Percentiles rank a stretch among this genome's conserved stretches.
These are phyloP conservation scores for Trimorus sp. DNA, from an alignment of 2,888 invertebrate genomes.

Conservation along the genomic window DNA sequence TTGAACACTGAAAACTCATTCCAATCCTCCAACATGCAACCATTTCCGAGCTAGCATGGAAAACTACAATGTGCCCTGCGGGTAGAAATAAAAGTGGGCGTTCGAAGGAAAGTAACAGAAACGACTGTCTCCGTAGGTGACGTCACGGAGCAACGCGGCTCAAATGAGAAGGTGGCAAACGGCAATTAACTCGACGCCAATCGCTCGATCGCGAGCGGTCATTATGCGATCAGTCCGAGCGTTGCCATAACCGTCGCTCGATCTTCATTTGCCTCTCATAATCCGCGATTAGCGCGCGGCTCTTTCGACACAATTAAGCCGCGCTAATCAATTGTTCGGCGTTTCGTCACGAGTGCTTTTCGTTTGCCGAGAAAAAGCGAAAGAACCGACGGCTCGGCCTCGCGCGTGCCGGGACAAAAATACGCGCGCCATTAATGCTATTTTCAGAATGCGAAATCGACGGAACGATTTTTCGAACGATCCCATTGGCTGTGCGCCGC, in stretches of 20 bases:
- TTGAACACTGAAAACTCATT: too few species aligned
- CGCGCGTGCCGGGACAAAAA: slow-evolving; percentile 56
- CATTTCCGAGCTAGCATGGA: too few species aligned
- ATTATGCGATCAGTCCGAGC: too few species aligned
- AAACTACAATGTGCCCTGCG: too few species aligned
- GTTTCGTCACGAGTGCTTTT: slow-evolving; percentile 6
- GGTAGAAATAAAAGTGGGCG: too few species aligned
- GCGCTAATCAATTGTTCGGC: slow-evolving; percentile 16
- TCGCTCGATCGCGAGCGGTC: too few species aligned
- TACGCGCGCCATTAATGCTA: slow-evolving; percentile 49
- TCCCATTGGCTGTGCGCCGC: slow-evolving; percentile 43
- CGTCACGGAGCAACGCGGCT: too few species aligned
- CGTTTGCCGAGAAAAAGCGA: slow-evolving; percentile 23
- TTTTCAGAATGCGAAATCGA: slow-evolving; percentile 64
- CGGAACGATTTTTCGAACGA: slow-evolving; percentile 63
- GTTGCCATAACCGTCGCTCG: slow-evolving; percentile 1
- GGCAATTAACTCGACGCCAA: too few species aligned
- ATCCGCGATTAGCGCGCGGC: slow-evolving; percentile 30
- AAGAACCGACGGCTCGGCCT: slow-evolving; percentile 26
- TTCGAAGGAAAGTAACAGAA: too few species aligned
- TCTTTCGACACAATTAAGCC: slow-evolving; percentile 32
- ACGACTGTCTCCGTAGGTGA: too few species aligned
- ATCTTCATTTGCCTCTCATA: slow-evolving; percentile 46
- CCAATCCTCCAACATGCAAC: too few species aligned
- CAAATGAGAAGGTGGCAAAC: too few species aligned